Base-by-base conservation (phyloP, 2,113 vertebrate genomes). In the Chauna torquata region DNA sequence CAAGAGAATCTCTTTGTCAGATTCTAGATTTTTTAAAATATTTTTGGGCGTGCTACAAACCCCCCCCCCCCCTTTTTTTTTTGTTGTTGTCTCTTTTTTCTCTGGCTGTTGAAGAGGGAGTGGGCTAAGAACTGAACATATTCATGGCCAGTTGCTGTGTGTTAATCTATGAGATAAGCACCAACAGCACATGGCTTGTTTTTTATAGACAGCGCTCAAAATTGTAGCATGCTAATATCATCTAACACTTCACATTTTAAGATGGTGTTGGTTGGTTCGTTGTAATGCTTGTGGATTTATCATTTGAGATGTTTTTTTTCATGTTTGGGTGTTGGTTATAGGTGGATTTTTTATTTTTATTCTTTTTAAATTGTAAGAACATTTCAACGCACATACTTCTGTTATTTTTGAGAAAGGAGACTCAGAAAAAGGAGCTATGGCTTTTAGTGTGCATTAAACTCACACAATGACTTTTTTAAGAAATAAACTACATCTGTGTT, bases 111-210 rank as follows among this genome's bases (percentile, higher is more conserved):
- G 49, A 52, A 52, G 20, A 70, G 50, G 42, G 52, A 88, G 30
- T 59, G 55, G 64, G 36, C 28, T 16, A 45, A 81, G 78, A 90
- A 15, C 77, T 93, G n/a, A n/a, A n/a, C n/a, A 3, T 61, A 68
- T 88, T 93, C 82, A 24, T 57, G 47, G 71, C 59, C 92, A 90
- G 55, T 65, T 94, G 62, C 44, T 90, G 40, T 62, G 34, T 82
- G 66, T 90, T 94, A 93, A 82, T 96, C 82, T 95, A 12, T 5
- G 44, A 91, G 87, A 96, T 93, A 96, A 93, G 75, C 58, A 74
- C 75, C 85, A 90, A 30, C 36, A 83, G 44, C 90, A 77, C 17
- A 4, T n/a, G 75, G 28, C 50, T 93, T 70, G 3, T 72, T 94
- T 97, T 97, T 93, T 93, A 83, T 54, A 92, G 90, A 23, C 54